A percentile compares a stretch with the other conserved stretches of the same genome.
These are phyloP conservation scores for Caenorhabditis auriculariae DNA, from an alignment of 2,888 invertebrate genomes.

Conservation along the genomic window DNA sequence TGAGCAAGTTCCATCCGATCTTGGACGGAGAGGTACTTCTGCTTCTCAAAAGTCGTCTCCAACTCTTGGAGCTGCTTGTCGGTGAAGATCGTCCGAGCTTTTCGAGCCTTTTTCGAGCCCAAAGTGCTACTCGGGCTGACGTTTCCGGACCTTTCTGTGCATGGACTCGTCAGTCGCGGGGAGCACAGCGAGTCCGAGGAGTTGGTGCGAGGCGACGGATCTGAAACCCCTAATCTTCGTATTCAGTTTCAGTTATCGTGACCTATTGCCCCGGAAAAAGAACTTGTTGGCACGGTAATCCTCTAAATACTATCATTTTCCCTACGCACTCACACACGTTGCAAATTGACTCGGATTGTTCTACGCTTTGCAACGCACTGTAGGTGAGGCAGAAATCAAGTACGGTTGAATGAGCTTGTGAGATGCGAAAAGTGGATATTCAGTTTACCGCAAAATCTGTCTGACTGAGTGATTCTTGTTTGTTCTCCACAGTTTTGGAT, in stretches of 20 bases:
- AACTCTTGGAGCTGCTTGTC: slow-evolving; percentile 73
- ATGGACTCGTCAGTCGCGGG: slow-evolving; percentile 20
- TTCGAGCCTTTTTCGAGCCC: slow-evolving; percentile 61
- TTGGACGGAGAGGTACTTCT: slow-evolving; percentile 66
- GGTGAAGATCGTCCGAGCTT: slow-evolving; percentile 78
- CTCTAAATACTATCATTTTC: slow-evolving; percentile 41
- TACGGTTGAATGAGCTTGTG: slow-evolving; percentile 27
- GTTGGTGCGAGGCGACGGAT: background rate
- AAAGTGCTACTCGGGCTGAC: slow-evolving; percentile 15
- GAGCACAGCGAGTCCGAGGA: slow-evolving; percentile 6
- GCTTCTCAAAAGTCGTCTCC: slow-evolving; percentile 57
- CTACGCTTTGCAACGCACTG: too few relatives aligned
- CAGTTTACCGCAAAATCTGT: too few relatives aligned
- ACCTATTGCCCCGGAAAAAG: too few relatives aligned
- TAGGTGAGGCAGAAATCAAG: slow-evolving; percentile 11
- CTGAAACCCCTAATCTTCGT: background rate
- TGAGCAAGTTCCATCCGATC: slow-evolving; percentile 94
- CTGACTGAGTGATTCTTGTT: too few relatives aligned
- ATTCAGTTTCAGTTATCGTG: too few relatives aligned
- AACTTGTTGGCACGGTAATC: too few relatives aligned
- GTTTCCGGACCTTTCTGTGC: slow-evolving; percentile 11
- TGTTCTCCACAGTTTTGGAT: too few relatives aligned
- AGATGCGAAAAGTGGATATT: slow-evolving; percentile 16
- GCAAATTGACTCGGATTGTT: slow-evolving; percentile 9
- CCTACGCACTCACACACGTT: slow-evolving; percentile 16